phyloP scores from a whole-genome alignment of 2,113 vertebrate species.

The Plestiodon gilberti region DNA sequence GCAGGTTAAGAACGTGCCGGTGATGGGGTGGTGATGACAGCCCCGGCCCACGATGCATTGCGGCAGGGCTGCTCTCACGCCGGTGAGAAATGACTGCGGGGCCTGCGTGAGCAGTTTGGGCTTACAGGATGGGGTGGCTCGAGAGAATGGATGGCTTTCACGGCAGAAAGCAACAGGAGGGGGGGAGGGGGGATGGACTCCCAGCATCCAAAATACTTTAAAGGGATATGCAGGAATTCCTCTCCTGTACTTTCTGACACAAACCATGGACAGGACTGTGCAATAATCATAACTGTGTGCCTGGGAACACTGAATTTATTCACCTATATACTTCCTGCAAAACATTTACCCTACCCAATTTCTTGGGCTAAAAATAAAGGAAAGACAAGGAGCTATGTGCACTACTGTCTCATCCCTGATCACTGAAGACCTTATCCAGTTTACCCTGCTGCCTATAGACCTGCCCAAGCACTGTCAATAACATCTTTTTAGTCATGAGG shows the following conservation, averaged over 20 bases:
- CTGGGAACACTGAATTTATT: neutral
- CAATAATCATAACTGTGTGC: neutral
- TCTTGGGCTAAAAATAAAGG: neutral
- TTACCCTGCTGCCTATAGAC: too few species aligned
- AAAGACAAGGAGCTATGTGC: neutral
- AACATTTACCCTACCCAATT: neutral
- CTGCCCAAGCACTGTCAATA: too few species aligned
- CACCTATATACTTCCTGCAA: neutral
- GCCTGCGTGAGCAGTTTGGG: neutral
- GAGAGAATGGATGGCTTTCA: neutral
- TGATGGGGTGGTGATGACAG: constrained; percentile 1
- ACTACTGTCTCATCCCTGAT: neutral
- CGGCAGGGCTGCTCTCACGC: accelerated
- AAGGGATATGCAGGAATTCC: neutral
- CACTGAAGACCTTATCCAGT: too few species aligned
- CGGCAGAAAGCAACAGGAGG: neutral
- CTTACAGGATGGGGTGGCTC: too few species aligned
- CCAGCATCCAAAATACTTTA: neutral
- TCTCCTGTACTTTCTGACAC: neutral
- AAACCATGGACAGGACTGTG: neutral
- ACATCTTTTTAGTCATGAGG: too few species aligned
- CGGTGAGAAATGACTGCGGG: neutral
- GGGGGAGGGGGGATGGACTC: neutral
- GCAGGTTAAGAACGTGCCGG: neutral
- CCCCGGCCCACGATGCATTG: neutral